Base-by-base conservation (phyloP, 2,888 invertebrate species). In the Leptopterna dolabrata region DNA sequence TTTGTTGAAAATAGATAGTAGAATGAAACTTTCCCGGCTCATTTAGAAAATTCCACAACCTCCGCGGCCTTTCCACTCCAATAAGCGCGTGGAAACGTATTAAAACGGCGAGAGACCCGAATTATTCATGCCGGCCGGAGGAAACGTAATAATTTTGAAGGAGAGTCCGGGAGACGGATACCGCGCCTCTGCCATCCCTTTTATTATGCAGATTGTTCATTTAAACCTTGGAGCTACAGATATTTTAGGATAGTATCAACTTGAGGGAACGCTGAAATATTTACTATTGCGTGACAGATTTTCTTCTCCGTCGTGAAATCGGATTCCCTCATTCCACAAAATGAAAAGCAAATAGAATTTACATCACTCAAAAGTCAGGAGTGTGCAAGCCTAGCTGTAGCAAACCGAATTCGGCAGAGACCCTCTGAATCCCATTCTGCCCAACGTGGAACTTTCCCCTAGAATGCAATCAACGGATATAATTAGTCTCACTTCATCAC, bases 111-210 rank as follows among this genome's bases (percentile, higher is more conserved):
- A 36, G 36, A 36, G 19, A 73, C 73, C 41, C 73, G 73, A 73
- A 73, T 73, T 73, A 73, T 73, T 73, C 73, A 73, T 73, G 73
- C 41, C 4, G 73, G 73, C 36, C 73, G 16, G 14, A 29, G 73
- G 73, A 73, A 73, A 73, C 73, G 73, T 73, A 73, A 73, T 73
- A 73, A 73, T 73, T 73, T 73, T 71, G 9, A 30, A 73, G 73
- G 73, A 19, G 41, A 73, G 73, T 16, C 73, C 1, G 19, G 13
- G 73, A 36, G 73, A 73, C 73, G 36, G 36, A 73, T 73, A 7
- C 19, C 6, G 11, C 19, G 63, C 73, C 36, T 41, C 3, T 36
- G 73, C 41, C 73, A 41, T 73, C 36, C 73, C 73, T 73, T 73
- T 41, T 73, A 41, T 73, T 73, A 73, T 73, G 73, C 41, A 73